Conservation (phyloP, 2,113 vertebrate species). For the Phycodurus eques region DNA sequence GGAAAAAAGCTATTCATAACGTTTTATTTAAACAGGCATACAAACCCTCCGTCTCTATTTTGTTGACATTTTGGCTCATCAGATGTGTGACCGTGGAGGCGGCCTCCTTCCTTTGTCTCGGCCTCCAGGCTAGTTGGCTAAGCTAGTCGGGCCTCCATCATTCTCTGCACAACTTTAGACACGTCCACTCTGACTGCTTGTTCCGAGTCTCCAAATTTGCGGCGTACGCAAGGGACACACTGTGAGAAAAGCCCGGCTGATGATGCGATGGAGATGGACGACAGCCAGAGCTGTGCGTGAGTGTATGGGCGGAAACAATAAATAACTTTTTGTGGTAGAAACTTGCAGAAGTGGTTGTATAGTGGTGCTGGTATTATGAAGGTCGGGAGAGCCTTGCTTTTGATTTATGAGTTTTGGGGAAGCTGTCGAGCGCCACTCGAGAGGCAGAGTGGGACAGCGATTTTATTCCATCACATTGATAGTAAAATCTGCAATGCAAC, state of each 20-base stretch:
- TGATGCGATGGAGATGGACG: conserved; percentile 61
- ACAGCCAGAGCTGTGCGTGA: conserved; percentile 66
- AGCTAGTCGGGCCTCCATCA: conserved; percentile 61
- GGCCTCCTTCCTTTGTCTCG: conserved; percentile 76
- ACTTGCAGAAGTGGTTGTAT: conserved; percentile 46
- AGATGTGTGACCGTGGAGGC: conserved; percentile 68
- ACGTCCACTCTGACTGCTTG: conserved; percentile 52
- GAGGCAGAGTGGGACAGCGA: conserved; percentile 66
- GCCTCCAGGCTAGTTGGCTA: conserved; percentile 64
- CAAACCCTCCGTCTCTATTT: conserved; percentile 44
- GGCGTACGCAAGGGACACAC: conserved; percentile 35
- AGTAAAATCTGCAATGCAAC: conserved; percentile 59
- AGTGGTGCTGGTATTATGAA: conserved; percentile 48
- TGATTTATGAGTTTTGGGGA: conserved; percentile 82
- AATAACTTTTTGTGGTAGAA: conserved; percentile 70
- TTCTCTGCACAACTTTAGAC: conserved; percentile 72
- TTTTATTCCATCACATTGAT: conserved; percentile 80
- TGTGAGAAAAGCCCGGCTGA: conserved; percentile 16
- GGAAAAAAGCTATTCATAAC: neutral
- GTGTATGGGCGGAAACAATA: conserved; percentile 53
- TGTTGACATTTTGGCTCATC: conserved; percentile 64
- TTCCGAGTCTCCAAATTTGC: conserved; percentile 49
- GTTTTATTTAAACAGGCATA: neutral
- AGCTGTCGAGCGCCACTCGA: conserved; percentile 68
- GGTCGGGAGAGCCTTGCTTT: conserved; percentile 72